Evolutionary conservation across 2,888 invertebrate genomes (phyloP).

Genomic region (Xylocampa areola): DNA sequence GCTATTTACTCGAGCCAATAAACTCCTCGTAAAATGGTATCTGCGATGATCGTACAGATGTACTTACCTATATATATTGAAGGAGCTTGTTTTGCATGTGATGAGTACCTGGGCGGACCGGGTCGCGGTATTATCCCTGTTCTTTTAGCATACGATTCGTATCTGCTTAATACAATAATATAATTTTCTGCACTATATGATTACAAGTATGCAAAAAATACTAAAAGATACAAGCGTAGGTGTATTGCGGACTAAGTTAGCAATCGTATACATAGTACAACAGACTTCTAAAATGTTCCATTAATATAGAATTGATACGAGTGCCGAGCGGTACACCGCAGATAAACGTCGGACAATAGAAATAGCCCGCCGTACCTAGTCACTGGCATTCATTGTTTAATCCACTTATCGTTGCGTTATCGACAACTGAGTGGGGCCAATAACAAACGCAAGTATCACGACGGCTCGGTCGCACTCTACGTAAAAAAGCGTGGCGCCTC

Average conservation of each 20-base stretch:
- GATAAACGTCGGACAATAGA: constrained; percentile 30
- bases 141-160: constrained; percentile 6
- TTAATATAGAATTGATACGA: constrained; percentile 33
- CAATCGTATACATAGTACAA: not conserved
- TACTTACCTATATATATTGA: constrained; percentile 19
- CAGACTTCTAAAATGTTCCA: constrained; percentile 29
- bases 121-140: constrained; percentile 4
- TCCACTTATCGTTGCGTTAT: constrained; percentile 53
- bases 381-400: constrained; percentile 46
- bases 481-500: constrained; percentile 83
- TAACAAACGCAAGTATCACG: constrained; percentile 68
- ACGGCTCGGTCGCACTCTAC: constrained; percentile 60
- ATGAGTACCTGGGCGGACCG: constrained; percentile 10
- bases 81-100: constrained; percentile 21
- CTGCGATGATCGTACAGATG: constrained; percentile 18
- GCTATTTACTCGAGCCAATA: constrained; percentile 18
- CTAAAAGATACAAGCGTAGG: not conserved
- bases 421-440: constrained; percentile 20
- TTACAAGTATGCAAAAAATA: not conserved
- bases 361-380: constrained; percentile 19
- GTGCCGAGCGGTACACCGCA: constrained; percentile 16
- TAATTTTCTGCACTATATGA: constrained; percentile 3
- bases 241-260: not conserved
- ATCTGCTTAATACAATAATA: constrained; percentile 2
- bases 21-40: constrained; percentile 38